These are phyloP conservation scores for Ivindomyrus marchei DNA, from an alignment of 2,113 vertebrate species.

Conservation along the genomic window DNA sequence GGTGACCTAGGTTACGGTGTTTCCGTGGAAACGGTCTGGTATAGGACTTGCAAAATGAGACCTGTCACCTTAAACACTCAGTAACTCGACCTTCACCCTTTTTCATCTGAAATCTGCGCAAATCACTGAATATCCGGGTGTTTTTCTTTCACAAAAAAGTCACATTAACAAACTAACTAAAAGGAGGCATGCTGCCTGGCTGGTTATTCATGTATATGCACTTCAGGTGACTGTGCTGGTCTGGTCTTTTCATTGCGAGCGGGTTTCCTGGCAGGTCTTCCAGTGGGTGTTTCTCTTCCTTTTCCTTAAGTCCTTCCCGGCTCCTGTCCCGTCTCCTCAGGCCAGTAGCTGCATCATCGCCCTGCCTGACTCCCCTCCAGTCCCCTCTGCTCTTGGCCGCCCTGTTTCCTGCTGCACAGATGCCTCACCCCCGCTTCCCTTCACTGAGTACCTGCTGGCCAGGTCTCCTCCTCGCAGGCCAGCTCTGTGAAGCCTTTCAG, in stretches of 20 bases:
- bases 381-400: background rate
- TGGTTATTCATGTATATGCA: background rate
- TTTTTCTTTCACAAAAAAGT: background rate
- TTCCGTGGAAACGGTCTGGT: background rate
- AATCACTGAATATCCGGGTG: background rate
- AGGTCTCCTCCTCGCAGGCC: background rate
- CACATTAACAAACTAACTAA: background rate
- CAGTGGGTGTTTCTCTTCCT: background rate
- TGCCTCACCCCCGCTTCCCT: background rate
- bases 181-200: background rate
- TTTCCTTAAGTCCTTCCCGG: background rate
- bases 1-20: conserved; percentile 4
- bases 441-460: background rate
- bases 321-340: background rate
- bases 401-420: background rate
- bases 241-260: background rate
- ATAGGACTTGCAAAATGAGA: background rate
- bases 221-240: background rate
- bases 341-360: background rate
- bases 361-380: background rate
- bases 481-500: background rate
- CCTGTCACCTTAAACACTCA: background rate
- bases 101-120: background rate
- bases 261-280: background rate
- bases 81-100: background rate